Evolutionary conservation across 1,140 invertebrate species (phyloP).

Genomic region (Orchestia grillus): DNA sequence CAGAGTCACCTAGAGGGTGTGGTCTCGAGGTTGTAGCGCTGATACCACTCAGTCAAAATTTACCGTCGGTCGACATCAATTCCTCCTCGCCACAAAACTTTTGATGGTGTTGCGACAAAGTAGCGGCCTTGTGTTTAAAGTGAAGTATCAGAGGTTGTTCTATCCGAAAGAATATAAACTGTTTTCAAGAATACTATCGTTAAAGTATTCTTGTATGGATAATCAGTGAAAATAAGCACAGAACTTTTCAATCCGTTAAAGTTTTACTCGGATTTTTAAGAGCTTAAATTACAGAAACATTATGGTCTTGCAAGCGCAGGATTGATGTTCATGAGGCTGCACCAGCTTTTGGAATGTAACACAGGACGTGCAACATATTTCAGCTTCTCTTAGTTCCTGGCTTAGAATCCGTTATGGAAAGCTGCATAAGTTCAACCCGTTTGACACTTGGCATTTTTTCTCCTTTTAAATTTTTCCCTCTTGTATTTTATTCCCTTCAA

Average conservation of each 20-base stretch:
- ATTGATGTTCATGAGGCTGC: background rate
- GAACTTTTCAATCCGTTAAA: background rate
- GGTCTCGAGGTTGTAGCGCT: background rate
- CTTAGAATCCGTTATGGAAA: background rate
- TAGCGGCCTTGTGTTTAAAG: background rate
- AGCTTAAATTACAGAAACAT: background rate
- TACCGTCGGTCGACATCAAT: background rate
- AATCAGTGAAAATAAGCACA: background rate
- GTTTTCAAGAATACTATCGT: background rate
- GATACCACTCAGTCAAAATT: background rate
- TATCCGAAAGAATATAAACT: background rate
- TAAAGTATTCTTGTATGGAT: background rate
- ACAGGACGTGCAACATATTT: background rate
- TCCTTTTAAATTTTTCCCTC: background rate
- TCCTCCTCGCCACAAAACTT: background rate
- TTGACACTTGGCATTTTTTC: background rate
- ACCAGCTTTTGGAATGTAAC: background rate
- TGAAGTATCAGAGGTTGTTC: background rate
- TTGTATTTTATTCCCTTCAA: background rate
- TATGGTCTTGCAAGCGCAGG: background rate
- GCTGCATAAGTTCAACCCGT: background rate
- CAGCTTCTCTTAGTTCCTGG: background rate
- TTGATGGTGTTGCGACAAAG: too few species aligned
- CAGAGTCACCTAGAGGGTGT: background rate
- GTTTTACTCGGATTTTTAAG: background rate